Percentiles rank a stretch among this genome's conserved stretches.
Conservation (phyloP, 2,113 vertebrate genomes). For the Ellobius talpinus region DNA sequence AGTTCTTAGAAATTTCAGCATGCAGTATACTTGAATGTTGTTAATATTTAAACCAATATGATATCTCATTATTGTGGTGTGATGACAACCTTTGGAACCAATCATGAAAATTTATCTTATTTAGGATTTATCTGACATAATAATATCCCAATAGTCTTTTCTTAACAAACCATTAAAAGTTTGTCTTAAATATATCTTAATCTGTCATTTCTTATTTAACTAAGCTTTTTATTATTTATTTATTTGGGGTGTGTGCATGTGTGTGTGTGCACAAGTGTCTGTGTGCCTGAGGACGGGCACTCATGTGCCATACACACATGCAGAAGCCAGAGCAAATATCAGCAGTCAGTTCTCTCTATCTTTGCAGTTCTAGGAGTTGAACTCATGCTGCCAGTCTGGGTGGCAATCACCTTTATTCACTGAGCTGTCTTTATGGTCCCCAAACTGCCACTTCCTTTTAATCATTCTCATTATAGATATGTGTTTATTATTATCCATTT, state of each 20-base stretch:
- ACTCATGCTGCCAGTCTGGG: background rate
- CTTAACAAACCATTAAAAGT: conserved; percentile 29
- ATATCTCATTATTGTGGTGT: background rate
- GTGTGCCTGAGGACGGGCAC: fast-evolving
- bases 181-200: background rate
- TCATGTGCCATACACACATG: background rate
- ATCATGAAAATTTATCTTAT: background rate
- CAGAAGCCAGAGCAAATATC: background rate
- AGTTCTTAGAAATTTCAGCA: background rate
- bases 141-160: background rate
- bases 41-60: background rate
- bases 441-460: background rate
- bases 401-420: background rate
- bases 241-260: background rate
- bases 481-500: background rate
- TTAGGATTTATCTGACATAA: background rate
- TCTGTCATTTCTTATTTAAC: background rate
- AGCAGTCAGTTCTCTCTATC: background rate
- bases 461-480: conserved; percentile 4
- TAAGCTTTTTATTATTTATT: background rate
- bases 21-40: background rate
- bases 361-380: background rate
- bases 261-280: background rate
- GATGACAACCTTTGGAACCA: background rate
- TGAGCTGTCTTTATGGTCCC: background rate